A percentile compares a stretch with the other conserved stretches of the same genome.
Conservation (phyloP, 1,140 invertebrate genomes). For the Apolygus lucorum region DNA sequence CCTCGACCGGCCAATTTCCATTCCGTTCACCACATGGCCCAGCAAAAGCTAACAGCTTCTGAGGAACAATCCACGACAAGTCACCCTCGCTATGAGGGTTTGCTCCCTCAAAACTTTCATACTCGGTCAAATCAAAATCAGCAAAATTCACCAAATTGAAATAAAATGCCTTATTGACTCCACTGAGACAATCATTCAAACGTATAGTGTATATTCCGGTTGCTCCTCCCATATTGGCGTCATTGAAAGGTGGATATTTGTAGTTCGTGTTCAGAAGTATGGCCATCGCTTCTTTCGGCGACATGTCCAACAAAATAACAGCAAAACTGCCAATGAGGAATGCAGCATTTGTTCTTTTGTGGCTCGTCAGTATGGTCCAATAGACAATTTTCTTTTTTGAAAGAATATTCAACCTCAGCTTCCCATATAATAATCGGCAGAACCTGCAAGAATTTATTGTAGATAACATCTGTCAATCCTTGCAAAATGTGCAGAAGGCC, state of each 20-base stretch:
- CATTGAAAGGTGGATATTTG: slow-evolving; percentile 51
- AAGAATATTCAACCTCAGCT: slow-evolving; percentile 52
- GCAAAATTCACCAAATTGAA: slow-evolving; percentile 88
- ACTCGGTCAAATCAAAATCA: slow-evolving; percentile 90
- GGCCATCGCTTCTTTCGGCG: slow-evolving; percentile 67
- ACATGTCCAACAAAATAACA: slow-evolving; percentile 77
- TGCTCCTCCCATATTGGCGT: slow-evolving; percentile 54
- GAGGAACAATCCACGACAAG: slow-evolving; percentile 96
- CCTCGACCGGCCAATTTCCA: slow-evolving; percentile 73
- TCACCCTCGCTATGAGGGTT: slow-evolving; percentile 75
- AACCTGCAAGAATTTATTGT: slow-evolving; percentile 21
- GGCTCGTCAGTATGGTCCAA: slow-evolving; percentile 75
- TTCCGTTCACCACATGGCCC: slow-evolving; percentile 72
- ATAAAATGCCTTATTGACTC: slow-evolving; percentile 72
- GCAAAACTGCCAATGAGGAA: slow-evolving; percentile 61
- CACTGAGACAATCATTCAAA: slow-evolving; percentile 77
- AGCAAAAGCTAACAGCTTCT: slow-evolving; percentile 96
- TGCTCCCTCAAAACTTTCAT: slow-evolving; percentile 92
- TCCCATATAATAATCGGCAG: slow-evolving; percentile 60
- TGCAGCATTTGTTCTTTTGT: slow-evolving; percentile 64
- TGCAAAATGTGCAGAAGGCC: too few species aligned
- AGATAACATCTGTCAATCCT: too few species aligned
- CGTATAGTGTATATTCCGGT: slow-evolving; percentile 61
- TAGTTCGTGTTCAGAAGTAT: slow-evolving; percentile 45
- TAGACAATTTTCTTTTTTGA: slow-evolving; percentile 76